These are phyloP conservation scores for Caenorhabditis sinica DNA, from an alignment of 2,888 invertebrate genomes.

Conservation along the genomic window DNA sequence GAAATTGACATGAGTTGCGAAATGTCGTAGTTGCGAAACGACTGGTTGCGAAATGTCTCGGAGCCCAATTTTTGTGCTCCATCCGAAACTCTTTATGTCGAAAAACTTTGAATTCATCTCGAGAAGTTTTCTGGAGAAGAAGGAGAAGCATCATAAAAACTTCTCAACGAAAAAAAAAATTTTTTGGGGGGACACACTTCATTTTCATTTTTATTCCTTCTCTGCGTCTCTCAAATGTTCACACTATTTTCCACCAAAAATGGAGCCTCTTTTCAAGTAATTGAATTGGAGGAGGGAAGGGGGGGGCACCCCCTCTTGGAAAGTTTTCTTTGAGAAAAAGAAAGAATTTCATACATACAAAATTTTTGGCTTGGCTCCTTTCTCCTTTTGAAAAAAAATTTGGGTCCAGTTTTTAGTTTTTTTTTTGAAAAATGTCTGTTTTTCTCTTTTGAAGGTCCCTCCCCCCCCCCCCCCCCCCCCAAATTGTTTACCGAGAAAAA, in stretches of 20 bases:
- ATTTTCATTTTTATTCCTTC: constrained; percentile 8
- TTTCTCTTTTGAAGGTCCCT: background rate
- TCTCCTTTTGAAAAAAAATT: background rate
- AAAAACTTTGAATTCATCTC: constrained; percentile 47
- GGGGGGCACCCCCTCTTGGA: background rate
- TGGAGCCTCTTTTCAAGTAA: constrained; percentile 41
- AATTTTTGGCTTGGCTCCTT: constrained; percentile 23
- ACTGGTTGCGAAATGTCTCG: too few species aligned
- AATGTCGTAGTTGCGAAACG: too few species aligned
- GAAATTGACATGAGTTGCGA: too few species aligned
- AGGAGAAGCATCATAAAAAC: constrained; percentile 32
- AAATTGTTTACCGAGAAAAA: too few species aligned
- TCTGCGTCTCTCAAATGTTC: constrained; percentile 15
- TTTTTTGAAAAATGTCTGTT: background rate
- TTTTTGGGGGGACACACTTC: constrained; percentile 23
- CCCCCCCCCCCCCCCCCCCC: too few species aligned
- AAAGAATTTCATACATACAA: constrained; percentile 51
- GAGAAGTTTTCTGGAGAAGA: background rate
- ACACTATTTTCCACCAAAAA: constrained; percentile 9
- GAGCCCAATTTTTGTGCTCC: too few species aligned
- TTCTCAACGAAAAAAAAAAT: constrained; percentile 21
- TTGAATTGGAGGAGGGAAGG: constrained; percentile 36
- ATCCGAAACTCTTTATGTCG: background rate
- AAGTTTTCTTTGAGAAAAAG: constrained; percentile 27
- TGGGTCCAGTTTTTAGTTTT: background rate